Conservation (phyloP, 2,888 invertebrate species). For the Plutella xylostella region DNA sequence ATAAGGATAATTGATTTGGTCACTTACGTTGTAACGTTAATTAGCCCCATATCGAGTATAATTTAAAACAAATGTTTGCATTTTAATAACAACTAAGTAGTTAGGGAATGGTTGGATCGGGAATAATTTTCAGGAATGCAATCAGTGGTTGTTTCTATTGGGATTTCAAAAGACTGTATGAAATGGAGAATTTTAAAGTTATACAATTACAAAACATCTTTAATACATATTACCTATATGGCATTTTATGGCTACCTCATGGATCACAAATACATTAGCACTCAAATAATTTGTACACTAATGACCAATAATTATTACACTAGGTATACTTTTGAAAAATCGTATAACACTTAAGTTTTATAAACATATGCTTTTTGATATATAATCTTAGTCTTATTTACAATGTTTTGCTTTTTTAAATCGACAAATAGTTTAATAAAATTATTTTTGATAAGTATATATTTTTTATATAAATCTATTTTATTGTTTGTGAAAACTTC, state of each 20-base stretch:
- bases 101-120: constrained; percentile 13
- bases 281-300: constrained; percentile 36
- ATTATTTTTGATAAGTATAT: constrained; percentile 43
- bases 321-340: constrained; percentile 39
- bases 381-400: constrained; percentile 5
- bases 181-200: background rate
- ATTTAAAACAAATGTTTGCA: constrained; percentile 19
- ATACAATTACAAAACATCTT: background rate
- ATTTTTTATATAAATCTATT: constrained; percentile 37
- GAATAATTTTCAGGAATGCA: constrained; percentile 48
- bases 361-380: constrained; percentile 5
- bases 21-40: too few species aligned
- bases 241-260: constrained; percentile 68
- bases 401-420: constrained; percentile 2
- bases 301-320: constrained; percentile 40
- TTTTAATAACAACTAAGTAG: background rate
- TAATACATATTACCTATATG: constrained; percentile 37
- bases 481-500: constrained; percentile 52
- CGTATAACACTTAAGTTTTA: constrained; percentile 34
- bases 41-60: too few species aligned
- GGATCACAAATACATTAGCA: constrained; percentile 56
- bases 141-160: constrained; percentile 26
- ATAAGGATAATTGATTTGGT: constrained; percentile 41
- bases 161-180: background rate
- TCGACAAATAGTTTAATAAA: constrained; percentile 24